Conservation (phyloP, 2,888 invertebrate species). For the Sussaba pulchella region DNA sequence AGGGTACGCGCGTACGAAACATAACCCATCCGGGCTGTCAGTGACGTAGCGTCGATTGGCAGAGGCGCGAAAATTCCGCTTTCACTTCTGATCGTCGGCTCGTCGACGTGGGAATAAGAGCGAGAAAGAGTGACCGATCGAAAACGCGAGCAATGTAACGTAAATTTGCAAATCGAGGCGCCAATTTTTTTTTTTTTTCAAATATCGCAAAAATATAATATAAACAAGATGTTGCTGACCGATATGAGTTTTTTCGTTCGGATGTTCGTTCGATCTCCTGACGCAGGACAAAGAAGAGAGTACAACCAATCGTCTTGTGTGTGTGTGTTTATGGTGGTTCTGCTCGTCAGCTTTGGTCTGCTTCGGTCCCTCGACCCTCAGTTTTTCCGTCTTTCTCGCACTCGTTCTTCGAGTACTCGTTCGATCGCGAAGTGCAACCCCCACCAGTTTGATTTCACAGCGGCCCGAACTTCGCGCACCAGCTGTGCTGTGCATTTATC, state of each 20-base stretch:
- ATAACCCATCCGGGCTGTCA: slow-evolving; percentile 74
- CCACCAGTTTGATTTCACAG: slow-evolving; percentile 41
- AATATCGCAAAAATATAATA: no score
- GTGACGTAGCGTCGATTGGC: slow-evolving; percentile 73
- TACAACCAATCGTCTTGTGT: slow-evolving; percentile 65
- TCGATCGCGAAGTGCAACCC: slow-evolving; percentile 41
- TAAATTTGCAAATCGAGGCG: no score
- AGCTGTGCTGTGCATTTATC: slow-evolving; percentile 56
- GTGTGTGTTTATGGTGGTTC: slow-evolving; percentile 60
- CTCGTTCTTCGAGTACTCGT: slow-evolving; percentile 24
- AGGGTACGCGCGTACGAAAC: slow-evolving; percentile 71
- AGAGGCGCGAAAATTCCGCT: slow-evolving; percentile 78
- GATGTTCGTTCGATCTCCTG: slow-evolving; percentile 64
- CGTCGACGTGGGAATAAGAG: slow-evolving; percentile 31
- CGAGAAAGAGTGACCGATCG: slow-evolving; percentile 36
- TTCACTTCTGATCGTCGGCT: slow-evolving; percentile 29
- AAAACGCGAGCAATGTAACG: no score
- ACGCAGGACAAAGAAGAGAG: slow-evolving; percentile 75
- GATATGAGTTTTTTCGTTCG: slow-evolving; percentile 45
- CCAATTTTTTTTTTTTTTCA: no score
- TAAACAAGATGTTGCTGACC: slow-evolving; percentile 50
- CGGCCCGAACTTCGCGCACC: slow-evolving; percentile 58
- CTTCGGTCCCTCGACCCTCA: slow-evolving; percentile 3
- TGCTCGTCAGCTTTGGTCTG: slow-evolving; percentile 41
- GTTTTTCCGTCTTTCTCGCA: slow-evolving; percentile 30